Conservation (phyloP, 2,797 vertebrate genomes). For the Peromyscus aztecus region DNA sequence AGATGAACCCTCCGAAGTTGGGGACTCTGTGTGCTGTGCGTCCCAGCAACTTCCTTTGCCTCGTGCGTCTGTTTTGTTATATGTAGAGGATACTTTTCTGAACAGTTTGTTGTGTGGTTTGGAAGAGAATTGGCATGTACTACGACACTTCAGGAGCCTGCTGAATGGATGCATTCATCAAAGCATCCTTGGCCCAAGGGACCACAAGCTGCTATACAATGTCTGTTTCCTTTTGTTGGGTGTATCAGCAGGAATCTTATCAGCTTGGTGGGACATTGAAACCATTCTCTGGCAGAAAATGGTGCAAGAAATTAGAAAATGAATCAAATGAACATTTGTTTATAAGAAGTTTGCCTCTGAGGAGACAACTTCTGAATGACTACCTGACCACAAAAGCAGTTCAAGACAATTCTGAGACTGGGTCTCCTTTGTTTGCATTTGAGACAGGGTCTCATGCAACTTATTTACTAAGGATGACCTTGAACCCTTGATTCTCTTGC, state of each 20-base stretch:
- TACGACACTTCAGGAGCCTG: background rate
- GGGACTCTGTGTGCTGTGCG: background rate
- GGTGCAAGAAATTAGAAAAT: conserved; percentile 61
- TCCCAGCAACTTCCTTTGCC: conserved; percentile 11
- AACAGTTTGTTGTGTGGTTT: conserved; percentile 3
- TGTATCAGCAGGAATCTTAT: conserved; percentile 41
- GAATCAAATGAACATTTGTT: conserved; percentile 41
- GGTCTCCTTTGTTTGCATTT: background rate
- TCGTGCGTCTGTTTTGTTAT: background rate
- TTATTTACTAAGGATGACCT: background rate
- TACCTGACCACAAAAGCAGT: background rate
- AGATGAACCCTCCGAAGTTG: background rate
- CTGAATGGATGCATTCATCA: background rate
- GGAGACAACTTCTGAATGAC: conserved; percentile 21
- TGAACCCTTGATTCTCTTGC: background rate
- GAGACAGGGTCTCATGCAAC: background rate
- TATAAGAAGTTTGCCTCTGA: background rate
- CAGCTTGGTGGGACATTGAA: conserved; percentile 60
- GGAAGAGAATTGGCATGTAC: background rate
- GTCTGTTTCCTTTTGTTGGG: conserved; percentile 4
- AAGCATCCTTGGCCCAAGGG: conserved; percentile 58
- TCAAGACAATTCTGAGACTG: background rate
- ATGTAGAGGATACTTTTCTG: background rate
- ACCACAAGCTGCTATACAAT: background rate
- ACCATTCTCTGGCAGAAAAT: conserved; percentile 62